Percentiles rank a stretch among this genome's conserved stretches.
These are phyloP conservation scores for Tiliqua scincoides DNA, from an alignment of 2,113 vertebrate species.

Conservation along the genomic window DNA sequence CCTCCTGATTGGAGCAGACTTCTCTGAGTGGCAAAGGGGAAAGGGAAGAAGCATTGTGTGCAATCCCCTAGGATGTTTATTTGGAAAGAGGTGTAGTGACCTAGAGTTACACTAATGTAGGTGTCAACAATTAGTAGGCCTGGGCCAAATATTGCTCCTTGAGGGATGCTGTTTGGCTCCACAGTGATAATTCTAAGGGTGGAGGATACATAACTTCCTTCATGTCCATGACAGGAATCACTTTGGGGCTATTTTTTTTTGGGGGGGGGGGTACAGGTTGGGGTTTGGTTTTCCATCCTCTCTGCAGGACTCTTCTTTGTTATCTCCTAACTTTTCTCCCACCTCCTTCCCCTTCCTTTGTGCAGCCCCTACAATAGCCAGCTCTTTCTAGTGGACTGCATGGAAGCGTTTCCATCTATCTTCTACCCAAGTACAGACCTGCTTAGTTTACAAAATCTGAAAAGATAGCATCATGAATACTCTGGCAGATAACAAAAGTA, in stretches of 20 bases:
- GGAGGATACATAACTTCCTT: background rate
- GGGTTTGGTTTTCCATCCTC: background rate
- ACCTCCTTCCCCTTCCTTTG: no score
- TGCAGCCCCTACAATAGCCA: background rate
- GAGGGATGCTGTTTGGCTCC: background rate
- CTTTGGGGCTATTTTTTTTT: no score
- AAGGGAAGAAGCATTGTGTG: no score
- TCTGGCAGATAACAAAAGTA: background rate
- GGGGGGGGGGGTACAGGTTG: background rate
- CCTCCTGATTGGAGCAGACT: no score
- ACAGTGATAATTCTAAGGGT: background rate
- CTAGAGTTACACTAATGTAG: background rate
- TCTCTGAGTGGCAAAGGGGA: no score
- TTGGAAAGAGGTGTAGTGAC: background rate
- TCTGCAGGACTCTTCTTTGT: background rate
- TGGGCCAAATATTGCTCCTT: background rate
- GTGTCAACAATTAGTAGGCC: no score
- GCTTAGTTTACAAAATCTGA: background rate
- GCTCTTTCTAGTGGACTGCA: background rate
- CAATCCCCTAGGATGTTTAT: background rate
- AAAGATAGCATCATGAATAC: background rate
- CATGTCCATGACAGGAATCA: background rate
- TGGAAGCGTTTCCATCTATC: background rate
- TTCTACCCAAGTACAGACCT: background rate
- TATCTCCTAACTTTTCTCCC: no score